These are phyloP conservation scores for Dasypogon diadema DNA, from an alignment of 2,888 invertebrate genomes.

Conservation along the genomic window DNA sequence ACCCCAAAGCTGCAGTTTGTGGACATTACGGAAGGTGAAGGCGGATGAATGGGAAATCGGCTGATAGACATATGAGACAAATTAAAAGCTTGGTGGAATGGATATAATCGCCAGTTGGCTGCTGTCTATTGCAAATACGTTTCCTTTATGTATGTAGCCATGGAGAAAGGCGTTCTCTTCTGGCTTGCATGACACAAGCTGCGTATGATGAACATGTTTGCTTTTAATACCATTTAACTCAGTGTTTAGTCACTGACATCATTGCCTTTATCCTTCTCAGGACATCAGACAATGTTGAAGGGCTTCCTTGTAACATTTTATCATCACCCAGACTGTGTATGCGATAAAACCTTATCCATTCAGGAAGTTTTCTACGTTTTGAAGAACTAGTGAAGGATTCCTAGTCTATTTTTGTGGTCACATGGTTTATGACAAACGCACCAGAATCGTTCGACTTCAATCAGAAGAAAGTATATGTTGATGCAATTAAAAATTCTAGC, in stretches of 20 bases:
- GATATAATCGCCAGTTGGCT: not conserved
- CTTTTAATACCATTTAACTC: not conserved
- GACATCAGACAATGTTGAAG: not conserved
- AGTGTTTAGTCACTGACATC: not conserved
- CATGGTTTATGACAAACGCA: too few species aligned
- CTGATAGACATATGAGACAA: constrained; percentile 15
- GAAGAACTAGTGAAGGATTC: too few species aligned
- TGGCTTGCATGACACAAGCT: not conserved
- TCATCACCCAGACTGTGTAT: too few species aligned
- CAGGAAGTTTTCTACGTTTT: too few species aligned
- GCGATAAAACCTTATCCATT: too few species aligned
- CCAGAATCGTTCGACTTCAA: too few species aligned
- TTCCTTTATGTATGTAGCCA: not conserved
- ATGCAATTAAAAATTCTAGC: too few species aligned
- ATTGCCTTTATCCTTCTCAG: not conserved
- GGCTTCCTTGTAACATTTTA: too few species aligned
- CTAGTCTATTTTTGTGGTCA: too few species aligned
- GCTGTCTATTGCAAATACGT: not conserved
- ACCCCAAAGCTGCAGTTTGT: not conserved
- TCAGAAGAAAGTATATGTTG: too few species aligned
- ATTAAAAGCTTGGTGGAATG: not conserved
- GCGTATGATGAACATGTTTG: not conserved
- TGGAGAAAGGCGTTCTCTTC: not conserved
- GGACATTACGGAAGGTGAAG: not conserved
- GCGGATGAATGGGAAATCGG: not conserved